Evolutionary conservation across 2,113 vertebrate species (phyloP).

Genomic region (Scolopax mira): DNA sequence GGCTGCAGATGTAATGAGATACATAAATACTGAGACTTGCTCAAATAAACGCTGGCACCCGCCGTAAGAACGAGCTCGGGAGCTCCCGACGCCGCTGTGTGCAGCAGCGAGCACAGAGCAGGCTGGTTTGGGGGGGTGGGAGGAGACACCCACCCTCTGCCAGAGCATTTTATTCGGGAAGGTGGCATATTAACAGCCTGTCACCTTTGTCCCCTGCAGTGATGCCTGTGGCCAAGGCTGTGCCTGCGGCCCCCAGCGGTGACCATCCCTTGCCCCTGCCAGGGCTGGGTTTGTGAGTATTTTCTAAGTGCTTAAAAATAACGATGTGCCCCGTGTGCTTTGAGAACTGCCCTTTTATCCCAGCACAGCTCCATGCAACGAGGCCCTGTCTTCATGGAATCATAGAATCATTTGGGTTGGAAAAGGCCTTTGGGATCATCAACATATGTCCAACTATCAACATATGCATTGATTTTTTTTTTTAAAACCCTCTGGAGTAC

Average conservation of each 20-base stretch:
- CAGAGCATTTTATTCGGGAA: not conserved
- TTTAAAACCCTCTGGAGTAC: not conserved
- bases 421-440: too few species aligned
- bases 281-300: accelerated
- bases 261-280: not conserved
- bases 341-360: not conserved
- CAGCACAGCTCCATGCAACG: not conserved
- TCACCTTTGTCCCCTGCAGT: accelerated
- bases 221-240: not conserved
- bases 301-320: not conserved
- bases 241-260: not conserved
- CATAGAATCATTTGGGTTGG: too few species aligned
- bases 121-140: not conserved
- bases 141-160: not conserved
- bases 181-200: accelerated
- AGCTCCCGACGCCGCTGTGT: not conserved
- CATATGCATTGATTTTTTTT: not conserved
- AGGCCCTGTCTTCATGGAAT: not conserved
- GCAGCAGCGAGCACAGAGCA: not conserved
- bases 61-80: accelerated
- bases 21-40: slow-evolving; percentile 57
- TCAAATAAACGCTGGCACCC: not conserved
- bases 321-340: accelerated
- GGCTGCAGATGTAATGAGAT: slow-evolving; percentile 35
- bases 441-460: too few species aligned